Conservation (phyloP, 1,140 invertebrate species). For the Aphis craccivora region DNA sequence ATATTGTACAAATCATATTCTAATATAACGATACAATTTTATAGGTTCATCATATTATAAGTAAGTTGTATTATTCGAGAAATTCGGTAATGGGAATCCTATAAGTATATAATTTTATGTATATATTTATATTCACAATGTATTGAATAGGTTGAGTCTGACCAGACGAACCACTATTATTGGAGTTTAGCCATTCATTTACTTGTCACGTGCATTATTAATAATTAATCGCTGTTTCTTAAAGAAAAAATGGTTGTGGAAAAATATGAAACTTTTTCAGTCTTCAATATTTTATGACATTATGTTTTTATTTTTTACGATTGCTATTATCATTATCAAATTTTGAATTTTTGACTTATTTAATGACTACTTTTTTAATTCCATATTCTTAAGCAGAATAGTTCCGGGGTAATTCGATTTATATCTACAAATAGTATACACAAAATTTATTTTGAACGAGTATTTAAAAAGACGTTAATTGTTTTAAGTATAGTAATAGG, state of each 20-base stretch:
- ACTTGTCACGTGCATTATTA: neutral
- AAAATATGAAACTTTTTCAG: neutral
- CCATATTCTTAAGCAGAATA: too few species aligned
- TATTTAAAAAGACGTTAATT: neutral
- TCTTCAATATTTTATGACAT: neutral
- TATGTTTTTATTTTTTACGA: neutral
- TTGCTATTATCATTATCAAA: too few species aligned
- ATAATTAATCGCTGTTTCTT: neutral
- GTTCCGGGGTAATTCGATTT: too few species aligned
- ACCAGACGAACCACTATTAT: neutral
- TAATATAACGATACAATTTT: neutral
- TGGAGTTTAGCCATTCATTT: too few species aligned
- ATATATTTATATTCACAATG: neutral
- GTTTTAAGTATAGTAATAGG: too few species aligned
- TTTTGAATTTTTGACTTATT: too few species aligned
- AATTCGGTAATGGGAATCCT: neutral
- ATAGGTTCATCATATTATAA: neutral
- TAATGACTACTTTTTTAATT: too few species aligned
- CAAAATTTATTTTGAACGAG: too few species aligned
- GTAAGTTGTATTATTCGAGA: neutral
- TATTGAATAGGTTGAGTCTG: neutral
- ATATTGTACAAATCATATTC: neutral
- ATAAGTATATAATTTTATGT: neutral
- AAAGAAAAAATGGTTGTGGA: neutral
- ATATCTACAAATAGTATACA: too few species aligned